Evolutionary conservation across 1,140 invertebrate species (phyloP), one percentile per base, ranked within the genome.

Genomic region (Ceratosolen solmsi): DNA sequence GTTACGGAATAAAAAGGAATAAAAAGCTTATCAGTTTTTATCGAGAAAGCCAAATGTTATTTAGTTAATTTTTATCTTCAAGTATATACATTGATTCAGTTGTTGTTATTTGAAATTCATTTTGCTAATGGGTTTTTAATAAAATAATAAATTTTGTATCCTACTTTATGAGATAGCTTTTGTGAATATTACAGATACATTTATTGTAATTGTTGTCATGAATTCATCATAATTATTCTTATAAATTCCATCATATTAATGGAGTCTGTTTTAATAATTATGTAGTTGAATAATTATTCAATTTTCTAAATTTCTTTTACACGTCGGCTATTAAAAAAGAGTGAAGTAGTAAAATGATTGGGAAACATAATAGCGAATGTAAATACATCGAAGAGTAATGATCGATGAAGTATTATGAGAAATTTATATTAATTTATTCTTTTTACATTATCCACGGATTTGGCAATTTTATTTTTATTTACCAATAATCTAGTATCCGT

Each of bases 401-500:
- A 78, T 36, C 68, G 68, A 78, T 78, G 30, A 78, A 22, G 9
- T 68, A 78, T 78, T 78, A 36, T 41, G 25, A 68, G 63, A 54
- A 46, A 60, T 27, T 78, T 36, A 38, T 78, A 68, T 78, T 54
- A 20, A 54, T 78, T 68, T 68, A 78, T 78, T 41, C 33, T 3
- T 27, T 1, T 20, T 41, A 5, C 30, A n/a, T 15, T 75, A 75
- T 60, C 46, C 17, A 65, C 46, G 63, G 46, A 56, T 79, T 79
- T 65, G 77, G 71, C 63, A n/a, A n/a, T n/a, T n/a, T n/a, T n/a
- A n/a, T 49, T 30, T 20, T 78, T 78, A 78, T 78, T 38, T 46
- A 65, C 5, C 46, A n/a, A 60, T 2, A 60, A 71, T 46, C 58
- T 41, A 38, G 58, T 56, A 80, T 65, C 70, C 85, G 84, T 82